A percentile compares a stretch with the other conserved stretches of the same genome.
Conservation (phyloP, 1,140 invertebrate species). For the Atopsyche davidsoni region DNA sequence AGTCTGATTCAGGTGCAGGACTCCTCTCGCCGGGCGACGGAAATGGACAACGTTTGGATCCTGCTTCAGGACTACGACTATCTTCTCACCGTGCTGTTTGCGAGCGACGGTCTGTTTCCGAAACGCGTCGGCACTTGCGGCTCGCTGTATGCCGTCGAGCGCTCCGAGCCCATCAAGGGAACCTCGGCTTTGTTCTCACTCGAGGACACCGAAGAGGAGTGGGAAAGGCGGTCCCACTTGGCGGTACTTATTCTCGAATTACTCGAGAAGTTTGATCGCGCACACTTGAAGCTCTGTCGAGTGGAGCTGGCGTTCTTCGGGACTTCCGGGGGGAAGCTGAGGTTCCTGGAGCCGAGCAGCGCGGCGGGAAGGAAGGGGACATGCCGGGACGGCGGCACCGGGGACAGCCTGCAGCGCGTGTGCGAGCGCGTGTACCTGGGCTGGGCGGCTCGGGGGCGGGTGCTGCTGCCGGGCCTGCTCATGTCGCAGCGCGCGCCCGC, state of each 20-base stretch:
- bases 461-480: slow-evolving; percentile 55
- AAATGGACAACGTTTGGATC: slow-evolving; percentile 58
- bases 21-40: slow-evolving; percentile 30
- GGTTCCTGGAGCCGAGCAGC: slow-evolving; percentile 57
- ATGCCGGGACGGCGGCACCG: slow-evolving; percentile 55
- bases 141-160: slow-evolving; percentile 54
- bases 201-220: slow-evolving; percentile 41
- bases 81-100: slow-evolving; percentile 52
- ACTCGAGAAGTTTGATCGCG: slow-evolving; percentile 53
- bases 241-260: slow-evolving; percentile 57
- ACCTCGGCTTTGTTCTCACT: slow-evolving; percentile 37
- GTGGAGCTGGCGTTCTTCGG: slow-evolving; percentile 64
- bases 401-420: slow-evolving; percentile 58
- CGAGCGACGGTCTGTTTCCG: slow-evolving; percentile 56
- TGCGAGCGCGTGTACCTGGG: slow-evolving; percentile 60
- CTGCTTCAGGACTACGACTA: slow-evolving; percentile 63
- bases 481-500: slow-evolving; percentile 53
- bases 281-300: slow-evolving; percentile 60
- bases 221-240: slow-evolving; percentile 47
- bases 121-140: slow-evolving; percentile 63
- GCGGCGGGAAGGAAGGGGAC: slow-evolving; percentile 35
- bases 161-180: slow-evolving; percentile 45
- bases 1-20: neutral
- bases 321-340: slow-evolving; percentile 46
- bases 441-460: slow-evolving; percentile 52